Base-by-base conservation (phyloP, 2,888 invertebrate species). In the Andrena chrysosceles region DNA sequence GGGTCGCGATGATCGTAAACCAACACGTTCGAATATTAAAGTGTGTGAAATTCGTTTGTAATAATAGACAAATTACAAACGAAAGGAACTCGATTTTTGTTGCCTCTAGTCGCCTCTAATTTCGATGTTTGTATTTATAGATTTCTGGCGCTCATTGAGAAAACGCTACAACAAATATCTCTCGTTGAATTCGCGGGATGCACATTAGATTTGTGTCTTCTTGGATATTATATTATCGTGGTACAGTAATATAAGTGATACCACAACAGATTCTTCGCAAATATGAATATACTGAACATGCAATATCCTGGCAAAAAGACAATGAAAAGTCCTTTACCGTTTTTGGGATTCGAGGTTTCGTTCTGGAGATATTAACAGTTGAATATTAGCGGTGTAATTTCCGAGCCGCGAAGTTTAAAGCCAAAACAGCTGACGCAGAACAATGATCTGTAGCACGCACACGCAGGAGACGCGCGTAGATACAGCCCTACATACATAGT, bases 171-270 rank as follows among this genome's bases (percentile, higher is more conserved):
- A 6, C 31, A 60, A 29, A 20, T 29, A 10, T 16, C 26, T 60
- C 29, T 60, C 31, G 31, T 29, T 26, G 60, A 60, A 29, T 60
- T 52, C 7, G 23, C 92, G 5, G 91, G 93, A 4, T 92, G 92
- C 63, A 92, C 91, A 0, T 68, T 93, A 77, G 89, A 91, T 66
- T 91, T 92, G 52, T 93, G 93, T 75, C 89, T 92, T 29, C 86
- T 93, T 7, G 93, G 91, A 79, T 93, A 91, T 84, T 92, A 91
- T 76, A 86, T 89, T 68, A 89, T 93, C 54, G 87, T 85, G 90
- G 93, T 92, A 90, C 31, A 81, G 23, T 23, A 56, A 26, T 56
- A 23, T 29, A 56, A 10, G n/a, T 20, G 10, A 4, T 78, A 1
- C 48, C n/a, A 60, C 0, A 48, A 16, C 2, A 0, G 42, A 2